These are phyloP conservation scores for Brachyhypopomus gauderio DNA, from an alignment of 2,113 vertebrate species.

Conservation along the genomic window DNA sequence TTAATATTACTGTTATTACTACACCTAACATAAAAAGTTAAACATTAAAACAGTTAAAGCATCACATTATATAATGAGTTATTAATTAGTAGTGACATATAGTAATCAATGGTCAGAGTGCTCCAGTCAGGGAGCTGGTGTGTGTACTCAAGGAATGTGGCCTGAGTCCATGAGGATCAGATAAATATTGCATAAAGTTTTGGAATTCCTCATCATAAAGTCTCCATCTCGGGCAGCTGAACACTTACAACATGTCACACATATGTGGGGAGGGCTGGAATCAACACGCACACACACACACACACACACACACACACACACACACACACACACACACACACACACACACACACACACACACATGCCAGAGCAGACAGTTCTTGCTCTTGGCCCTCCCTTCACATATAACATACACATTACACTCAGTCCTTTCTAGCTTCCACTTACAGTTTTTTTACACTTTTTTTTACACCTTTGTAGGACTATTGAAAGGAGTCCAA, in stretches of 20 bases:
- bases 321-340: too few relatives aligned
- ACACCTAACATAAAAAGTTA: too few relatives aligned
- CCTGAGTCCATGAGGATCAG: not conserved
- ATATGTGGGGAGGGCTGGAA: constrained; percentile 18
- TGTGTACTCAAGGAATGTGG: not conserved
- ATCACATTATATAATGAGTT: too few relatives aligned
- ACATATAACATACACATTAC: constrained; percentile 21
- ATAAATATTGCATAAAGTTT: constrained; percentile 7
- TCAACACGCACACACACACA: not conserved
- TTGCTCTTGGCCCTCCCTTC: constrained; percentile 36
- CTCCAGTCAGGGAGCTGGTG: too few relatives aligned
- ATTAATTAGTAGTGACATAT: too few relatives aligned
- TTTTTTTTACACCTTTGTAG: not conserved
- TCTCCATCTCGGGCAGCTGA: not conserved
- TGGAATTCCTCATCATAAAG: not conserved
- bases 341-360: not conserved
- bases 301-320: not conserved
- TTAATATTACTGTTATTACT: too few relatives aligned
- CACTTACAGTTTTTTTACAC: not conserved
- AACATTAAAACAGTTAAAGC: too few relatives aligned
- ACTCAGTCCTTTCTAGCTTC: constrained; percentile 1
- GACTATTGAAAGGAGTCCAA: not conserved
- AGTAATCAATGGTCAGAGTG: too few relatives aligned
- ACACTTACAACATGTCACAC: constrained; percentile 6
- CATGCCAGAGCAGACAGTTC: constrained; percentile 48